Evolutionary conservation across 2,888 invertebrate species (phyloP), one percentile per base, ranked within the genome.

Genomic region (Himalopsyche tibetana): DNA sequence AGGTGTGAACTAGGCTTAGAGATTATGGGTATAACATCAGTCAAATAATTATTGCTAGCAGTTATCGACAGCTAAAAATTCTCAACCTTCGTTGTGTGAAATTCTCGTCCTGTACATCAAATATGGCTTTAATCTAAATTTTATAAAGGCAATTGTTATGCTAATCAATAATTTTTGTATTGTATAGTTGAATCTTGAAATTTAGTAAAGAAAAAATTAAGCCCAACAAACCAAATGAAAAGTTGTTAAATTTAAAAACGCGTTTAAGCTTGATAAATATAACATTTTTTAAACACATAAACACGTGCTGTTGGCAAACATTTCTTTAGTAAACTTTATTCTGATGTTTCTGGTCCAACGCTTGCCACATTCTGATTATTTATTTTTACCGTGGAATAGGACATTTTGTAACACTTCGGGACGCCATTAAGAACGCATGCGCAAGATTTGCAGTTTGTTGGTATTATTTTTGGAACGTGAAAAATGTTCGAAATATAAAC

Each of bases 291-390:
- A 36, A 74, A 74, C 36, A 36, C 74, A 74, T 74, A 74, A 74
- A 74, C 74, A 74, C 74, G 74, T 74, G 74, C 74, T 74, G 74
- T 74, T 74, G 74, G 38, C 19, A 74, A 74, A 74, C 74, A 74
- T 36, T 28, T 74, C 2, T 74, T 36, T 12, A 5, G 36, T 36
- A 36, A 36, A 74, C 38, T 38, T 74, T 74, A 74, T 74, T 74
- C 36, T 74, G 74, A 74, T 74, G 19, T 74, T 74, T 74, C 74
- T 74, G 74, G 74, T 74, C 74, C 74, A 36, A 36, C 36, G 74
- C 74, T 74, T 38, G 74, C 74, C 74, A 12, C 74, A 74, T 74
- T 74, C 36, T 74, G 74, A 74, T 74, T 74, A 74, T 51, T 51
- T 51, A 51, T 74, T 74, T 74, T 74, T 74, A 74, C 74, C 74